Base-by-base conservation (phyloP, 2,113 vertebrate species). In the Myotis davidii region DNA sequence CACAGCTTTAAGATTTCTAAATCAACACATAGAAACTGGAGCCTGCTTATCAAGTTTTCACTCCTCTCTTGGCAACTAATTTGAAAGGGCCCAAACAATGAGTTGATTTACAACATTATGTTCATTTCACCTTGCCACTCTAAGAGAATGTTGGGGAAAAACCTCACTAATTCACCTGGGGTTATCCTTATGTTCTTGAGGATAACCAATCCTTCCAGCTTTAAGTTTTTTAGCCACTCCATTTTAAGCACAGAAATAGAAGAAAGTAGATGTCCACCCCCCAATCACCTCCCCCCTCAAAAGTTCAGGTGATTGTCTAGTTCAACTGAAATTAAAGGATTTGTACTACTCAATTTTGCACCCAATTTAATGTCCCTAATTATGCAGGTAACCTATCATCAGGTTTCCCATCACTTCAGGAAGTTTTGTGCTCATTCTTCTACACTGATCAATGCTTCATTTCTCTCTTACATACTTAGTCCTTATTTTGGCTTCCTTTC, bases 161-260 rank as follows among this genome's bases (percentile, higher is more conserved):
- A 34, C 50, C 70, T 90, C 76, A 83, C 54, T 88, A 94, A 90
- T 96, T 97, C 90, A 94, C 79, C 82, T 81, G 81, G 77, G 83
- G 86, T 97, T 97, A 95, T 96, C 86, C 96, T 97, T 95, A 90
- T 67, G 65, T 97, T 96, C 76, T 65, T 82, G 79, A 92, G 82
- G 84, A 73, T 42, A 50, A 90, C 87, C 2, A 77, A 83, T n/a
- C 89, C 39, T 94, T 54, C 48, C 25, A 92, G 88, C 16, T 95
- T 88, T 92, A 85, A 48, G 70, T 86, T 96, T 89, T 94, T 81
- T 82, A 94, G 70, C 27, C 59, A 70, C 9, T 96, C 34, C 86
- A 85, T 93, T 97, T 97, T 96, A 96, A 95, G 89, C n/a, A 34
- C 42, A 65, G 79, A 97, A 96, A 96, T 17, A 91, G 92, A 97